Percentiles rank a stretch among this genome's conserved stretches.
Evolutionary conservation across 2,113 vertebrate genomes (phyloP).

Genomic region (Cyprinodon variegatus): DNA sequence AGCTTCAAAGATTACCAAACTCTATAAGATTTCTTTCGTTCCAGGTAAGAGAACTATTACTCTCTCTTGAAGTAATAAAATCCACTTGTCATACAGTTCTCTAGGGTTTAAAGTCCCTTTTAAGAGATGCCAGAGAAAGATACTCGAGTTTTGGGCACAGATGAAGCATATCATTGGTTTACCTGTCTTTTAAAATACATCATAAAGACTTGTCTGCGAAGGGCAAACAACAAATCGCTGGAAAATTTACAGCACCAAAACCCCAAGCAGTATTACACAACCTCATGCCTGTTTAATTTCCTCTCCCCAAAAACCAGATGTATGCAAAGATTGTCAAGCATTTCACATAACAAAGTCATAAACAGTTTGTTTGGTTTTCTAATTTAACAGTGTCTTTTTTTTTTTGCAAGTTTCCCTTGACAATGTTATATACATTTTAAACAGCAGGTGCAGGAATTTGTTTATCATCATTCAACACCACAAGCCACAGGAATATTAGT

Average conservation of each 20-base stretch:
- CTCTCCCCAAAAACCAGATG: constrained; percentile 47
- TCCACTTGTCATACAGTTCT: neutral
- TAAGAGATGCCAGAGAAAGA: neutral
- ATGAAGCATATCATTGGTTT: constrained; percentile 48
- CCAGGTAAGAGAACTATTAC: neutral
- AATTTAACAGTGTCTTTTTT: constrained; percentile 12
- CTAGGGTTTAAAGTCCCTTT: neutral
- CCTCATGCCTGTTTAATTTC: constrained; percentile 16
- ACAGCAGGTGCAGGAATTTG: neutral
- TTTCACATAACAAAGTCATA: constrained; percentile 24
- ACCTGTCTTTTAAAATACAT: constrained; percentile 62
- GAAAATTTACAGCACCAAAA: constrained; percentile 48
- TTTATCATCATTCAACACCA: constrained; percentile 18
- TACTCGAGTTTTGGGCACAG: neutral
- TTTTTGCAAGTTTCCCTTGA: constrained; percentile 48
- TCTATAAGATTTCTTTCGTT: neutral
- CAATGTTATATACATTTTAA: constrained; percentile 15
- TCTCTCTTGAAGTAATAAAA: neutral
- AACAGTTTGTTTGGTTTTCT: constrained; percentile 8
- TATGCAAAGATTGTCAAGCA: constrained; percentile 51
- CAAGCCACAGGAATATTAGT: neutral
- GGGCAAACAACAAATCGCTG: constrained; percentile 58
- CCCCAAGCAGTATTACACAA: constrained; percentile 49
- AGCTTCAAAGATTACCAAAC: too few species aligned
- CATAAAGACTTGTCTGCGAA: constrained; percentile 65